Conservation (phyloP, 2,888 invertebrate genomes). For the Agrotis puta region DNA sequence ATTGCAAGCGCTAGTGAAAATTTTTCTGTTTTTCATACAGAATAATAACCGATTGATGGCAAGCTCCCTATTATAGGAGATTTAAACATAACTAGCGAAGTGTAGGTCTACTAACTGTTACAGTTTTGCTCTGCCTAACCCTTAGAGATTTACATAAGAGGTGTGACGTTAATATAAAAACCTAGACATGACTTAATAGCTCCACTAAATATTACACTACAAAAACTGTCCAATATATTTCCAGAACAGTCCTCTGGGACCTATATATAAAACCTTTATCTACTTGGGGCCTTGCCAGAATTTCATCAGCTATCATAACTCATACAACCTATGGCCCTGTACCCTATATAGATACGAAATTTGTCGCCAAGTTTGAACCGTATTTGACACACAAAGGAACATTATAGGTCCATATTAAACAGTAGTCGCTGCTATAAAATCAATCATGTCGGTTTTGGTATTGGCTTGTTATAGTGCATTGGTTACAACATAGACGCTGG, state of each 20-base stretch:
- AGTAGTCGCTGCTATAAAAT: constrained; percentile 39
- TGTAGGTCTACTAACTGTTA: no score
- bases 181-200: neutral
- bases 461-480: neutral
- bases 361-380: constrained; percentile 39
- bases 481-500: constrained; percentile 5
- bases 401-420: constrained; percentile 46
- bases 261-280: constrained; percentile 38
- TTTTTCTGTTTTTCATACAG: no score
- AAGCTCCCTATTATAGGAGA: no score
- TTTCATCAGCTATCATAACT: constrained; percentile 40
- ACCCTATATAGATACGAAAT: constrained; percentile 32
- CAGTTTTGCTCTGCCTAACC: no score
- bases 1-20: no score
- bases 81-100: no score
- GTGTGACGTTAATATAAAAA: neutral
- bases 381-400: constrained; percentile 59
- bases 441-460: constrained; percentile 33
- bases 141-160: no score
- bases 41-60: no score
- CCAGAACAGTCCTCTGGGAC: constrained; percentile 18
- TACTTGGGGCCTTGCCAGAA: constrained; percentile 53
- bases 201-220: constrained; percentile 8
- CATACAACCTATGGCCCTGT: constrained; percentile 23
- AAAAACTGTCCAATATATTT: constrained; percentile 2